These are phyloP conservation scores for Drosophila nigromelanica DNA, from an alignment of 1,140 invertebrate genomes.

Conservation along the genomic window DNA sequence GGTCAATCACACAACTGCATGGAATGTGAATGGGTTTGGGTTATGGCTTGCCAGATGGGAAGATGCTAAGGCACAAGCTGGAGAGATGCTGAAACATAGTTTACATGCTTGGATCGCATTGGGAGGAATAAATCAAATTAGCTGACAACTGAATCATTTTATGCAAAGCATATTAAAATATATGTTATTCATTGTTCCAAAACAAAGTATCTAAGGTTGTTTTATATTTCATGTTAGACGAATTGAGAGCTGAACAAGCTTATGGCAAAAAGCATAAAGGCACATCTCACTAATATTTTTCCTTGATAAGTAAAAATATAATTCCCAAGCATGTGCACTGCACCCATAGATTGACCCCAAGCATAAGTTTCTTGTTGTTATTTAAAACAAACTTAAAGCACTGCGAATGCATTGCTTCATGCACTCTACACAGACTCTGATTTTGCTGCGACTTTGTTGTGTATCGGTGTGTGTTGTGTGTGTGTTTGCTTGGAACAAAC, in stretches of 20 bases:
- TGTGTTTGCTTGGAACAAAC: slow-evolving; percentile 67
- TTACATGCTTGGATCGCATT: slow-evolving; percentile 17
- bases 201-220: too few species aligned
- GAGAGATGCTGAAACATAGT: slow-evolving; percentile 11
- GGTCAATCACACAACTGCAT: slow-evolving; percentile 66
- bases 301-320: not conserved
- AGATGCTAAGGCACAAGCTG: slow-evolving; percentile 15
- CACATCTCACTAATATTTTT: too few species aligned
- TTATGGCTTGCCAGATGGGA: not conserved
- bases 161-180: not conserved
- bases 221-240: too few species aligned
- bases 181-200: not conserved
- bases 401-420: slow-evolving; percentile 23
- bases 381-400: slow-evolving; percentile 54
- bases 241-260: too few species aligned
- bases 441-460: slow-evolving; percentile 53
- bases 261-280: too few species aligned
- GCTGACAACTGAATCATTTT: slow-evolving; percentile 8
- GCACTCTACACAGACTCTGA: slow-evolving; percentile 47
- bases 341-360: slow-evolving; percentile 13
- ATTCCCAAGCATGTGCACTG: slow-evolving; percentile 1
- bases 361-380: slow-evolving; percentile 34
- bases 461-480: slow-evolving; percentile 17
- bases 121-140: slow-evolving; percentile 38
- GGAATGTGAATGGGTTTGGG: slow-evolving; percentile 13